Percentiles rank a stretch among this genome's conserved stretches.
phyloP scores from a whole-genome alignment of 2,113 vertebrate species.

The Vombatus ursinus region DNA sequence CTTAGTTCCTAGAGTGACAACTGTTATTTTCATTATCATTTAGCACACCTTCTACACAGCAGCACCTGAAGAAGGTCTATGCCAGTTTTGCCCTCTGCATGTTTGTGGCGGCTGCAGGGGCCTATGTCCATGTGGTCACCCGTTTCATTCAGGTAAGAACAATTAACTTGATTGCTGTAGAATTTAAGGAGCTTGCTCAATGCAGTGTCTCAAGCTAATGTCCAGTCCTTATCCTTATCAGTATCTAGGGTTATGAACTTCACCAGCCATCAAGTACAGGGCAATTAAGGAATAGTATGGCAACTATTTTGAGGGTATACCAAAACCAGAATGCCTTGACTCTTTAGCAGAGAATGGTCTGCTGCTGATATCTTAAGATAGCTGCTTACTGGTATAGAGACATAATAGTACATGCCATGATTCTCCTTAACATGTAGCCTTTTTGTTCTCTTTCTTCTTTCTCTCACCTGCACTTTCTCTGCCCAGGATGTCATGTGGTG shows the following conservation, averaged over 20 bases:
- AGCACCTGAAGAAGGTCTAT: constrained; percentile 97
- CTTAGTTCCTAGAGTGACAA: constrained; percentile 29
- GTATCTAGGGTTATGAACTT: constrained; percentile 33
- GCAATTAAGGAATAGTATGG: constrained; percentile 38
- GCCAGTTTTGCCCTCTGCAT: constrained; percentile 93
- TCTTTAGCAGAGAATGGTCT: not conserved
- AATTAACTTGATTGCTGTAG: not conserved
- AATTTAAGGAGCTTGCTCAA: constrained; percentile 27
- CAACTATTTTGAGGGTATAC: not conserved
- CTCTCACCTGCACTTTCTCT: not conserved
- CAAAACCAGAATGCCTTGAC: not conserved
- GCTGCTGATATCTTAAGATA: not conserved
- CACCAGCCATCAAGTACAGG: constrained; percentile 12
- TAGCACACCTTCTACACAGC: constrained; percentile 95
- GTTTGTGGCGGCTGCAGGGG: constrained; percentile 91
- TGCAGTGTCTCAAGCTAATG: not conserved
- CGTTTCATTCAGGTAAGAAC: constrained; percentile 91
- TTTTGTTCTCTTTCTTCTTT: not conserved
- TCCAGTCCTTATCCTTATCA: not conserved
- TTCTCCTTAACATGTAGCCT: not conserved
- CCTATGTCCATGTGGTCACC: constrained; percentile 92
- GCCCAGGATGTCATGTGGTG: not conserved
- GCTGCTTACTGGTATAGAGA: not conserved
- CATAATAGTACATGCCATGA: not conserved
- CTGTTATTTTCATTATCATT: not conserved